These are phyloP conservation scores for Bostrychus sinensis DNA, from an alignment of 2,113 vertebrate species.

Conservation along the genomic window DNA sequence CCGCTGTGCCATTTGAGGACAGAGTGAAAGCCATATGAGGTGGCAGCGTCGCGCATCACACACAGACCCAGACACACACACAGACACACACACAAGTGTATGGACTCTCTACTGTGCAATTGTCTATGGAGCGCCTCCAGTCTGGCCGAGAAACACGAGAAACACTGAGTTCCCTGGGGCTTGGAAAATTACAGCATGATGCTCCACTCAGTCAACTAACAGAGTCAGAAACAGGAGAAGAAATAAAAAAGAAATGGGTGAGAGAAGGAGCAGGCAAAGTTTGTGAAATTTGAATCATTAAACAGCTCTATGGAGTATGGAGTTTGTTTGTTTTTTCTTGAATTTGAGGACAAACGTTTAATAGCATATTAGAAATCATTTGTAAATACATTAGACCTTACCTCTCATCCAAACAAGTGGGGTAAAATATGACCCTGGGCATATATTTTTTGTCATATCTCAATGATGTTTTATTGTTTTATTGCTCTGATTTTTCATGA, in stretches of 20 bases:
- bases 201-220: conserved; percentile 37
- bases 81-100: conserved; percentile 23
- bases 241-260: conserved; percentile 11
- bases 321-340: no score
- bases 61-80: neutral
- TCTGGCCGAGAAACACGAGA: conserved; percentile 48
- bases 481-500: no score
- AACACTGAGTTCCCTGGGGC: conserved; percentile 39
- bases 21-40: conserved; percentile 43
- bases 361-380: no score
- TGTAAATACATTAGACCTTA: no score
- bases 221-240: conserved; percentile 11
- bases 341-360: no score
- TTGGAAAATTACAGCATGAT: conserved; percentile 55
- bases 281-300: conserved; percentile 1
- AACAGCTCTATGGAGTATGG: neutral
- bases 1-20: conserved; percentile 41
- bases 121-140: conserved; percentile 55
- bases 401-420: no score
- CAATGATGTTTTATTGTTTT: no score
- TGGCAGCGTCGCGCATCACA: conserved; percentile 37
- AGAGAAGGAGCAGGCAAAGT: conserved; percentile 2
- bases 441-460: no score
- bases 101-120: conserved; percentile 55
- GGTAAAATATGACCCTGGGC: no score